These are phyloP conservation scores for Brachynemurus nebulosus DNA, from an alignment of 2,888 invertebrate species.

Conservation along the genomic window DNA sequence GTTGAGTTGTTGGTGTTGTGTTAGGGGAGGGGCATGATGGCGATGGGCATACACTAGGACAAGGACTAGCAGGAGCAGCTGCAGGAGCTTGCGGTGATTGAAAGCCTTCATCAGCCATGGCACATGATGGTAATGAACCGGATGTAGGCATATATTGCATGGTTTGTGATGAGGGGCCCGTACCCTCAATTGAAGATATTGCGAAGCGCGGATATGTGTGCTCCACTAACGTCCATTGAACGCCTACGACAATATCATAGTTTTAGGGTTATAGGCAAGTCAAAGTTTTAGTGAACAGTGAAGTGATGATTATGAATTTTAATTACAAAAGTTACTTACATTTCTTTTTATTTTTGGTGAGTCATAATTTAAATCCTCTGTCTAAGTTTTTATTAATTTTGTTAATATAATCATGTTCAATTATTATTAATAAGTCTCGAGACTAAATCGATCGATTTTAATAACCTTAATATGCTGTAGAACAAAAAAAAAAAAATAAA, in stretches of 20 bases:
- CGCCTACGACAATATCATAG: constrained; percentile 48
- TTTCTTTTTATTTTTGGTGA: too few relatives aligned
- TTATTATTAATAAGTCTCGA: too few relatives aligned
- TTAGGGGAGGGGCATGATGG: constrained; percentile 29
- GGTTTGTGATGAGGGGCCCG: constrained; percentile 28
- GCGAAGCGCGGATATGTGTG: constrained; percentile 61
- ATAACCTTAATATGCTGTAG: too few relatives aligned
- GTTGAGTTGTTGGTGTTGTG: constrained; percentile 31
- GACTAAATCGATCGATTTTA: too few relatives aligned
- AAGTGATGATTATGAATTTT: constrained; percentile 8
- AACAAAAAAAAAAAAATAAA: too few relatives aligned
- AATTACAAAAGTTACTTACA: too few relatives aligned
- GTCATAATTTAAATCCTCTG: too few relatives aligned
- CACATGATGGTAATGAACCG: constrained; percentile 24
- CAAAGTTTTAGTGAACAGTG: constrained; percentile 24
- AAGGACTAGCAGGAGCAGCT: constrained; percentile 18
- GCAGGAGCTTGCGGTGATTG: constrained; percentile 10
- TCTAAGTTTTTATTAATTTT: too few relatives aligned
- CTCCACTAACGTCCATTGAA: constrained; percentile 77
- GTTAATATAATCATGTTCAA: too few relatives aligned
- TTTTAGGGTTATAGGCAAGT: constrained; percentile 19
- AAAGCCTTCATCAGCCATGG: constrained; percentile 11
- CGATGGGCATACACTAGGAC: constrained; percentile 22
- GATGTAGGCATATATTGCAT: constrained; percentile 24
- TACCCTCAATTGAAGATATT: constrained; percentile 25